Percentiles rank a stretch among this genome's conserved stretches.
phyloP scores from a whole-genome alignment of 2,113 vertebrate genomes.

The Mustelus asterias region DNA sequence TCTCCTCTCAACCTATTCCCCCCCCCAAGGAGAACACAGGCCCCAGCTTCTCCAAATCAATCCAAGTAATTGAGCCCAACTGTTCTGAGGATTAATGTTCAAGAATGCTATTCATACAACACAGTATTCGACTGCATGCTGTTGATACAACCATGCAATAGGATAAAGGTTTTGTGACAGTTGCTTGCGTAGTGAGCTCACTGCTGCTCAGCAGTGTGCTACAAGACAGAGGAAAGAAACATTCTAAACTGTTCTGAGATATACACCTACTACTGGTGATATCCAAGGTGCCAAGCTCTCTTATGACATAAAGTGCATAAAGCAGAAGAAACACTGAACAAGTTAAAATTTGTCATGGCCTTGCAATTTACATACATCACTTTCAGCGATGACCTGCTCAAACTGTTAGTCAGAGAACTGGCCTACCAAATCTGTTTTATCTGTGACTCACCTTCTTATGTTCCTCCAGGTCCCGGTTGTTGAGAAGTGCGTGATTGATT shows the following conservation, averaged over 20 bases:
- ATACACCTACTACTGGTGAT: neutral
- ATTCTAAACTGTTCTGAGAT: neutral
- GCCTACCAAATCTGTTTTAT: neutral
- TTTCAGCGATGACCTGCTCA: neutral
- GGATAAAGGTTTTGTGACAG: neutral
- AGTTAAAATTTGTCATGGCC: neutral
- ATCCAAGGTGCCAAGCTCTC: no score
- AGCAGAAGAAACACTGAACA: neutral
- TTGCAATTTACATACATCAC: neutral
- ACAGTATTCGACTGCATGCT: neutral
- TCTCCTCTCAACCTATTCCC: neutral
- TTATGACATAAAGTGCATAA: neutral
- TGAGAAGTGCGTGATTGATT: slow-evolving; percentile 95
- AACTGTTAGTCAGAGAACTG: neutral
- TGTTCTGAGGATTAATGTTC: neutral
- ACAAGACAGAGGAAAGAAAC: neutral
- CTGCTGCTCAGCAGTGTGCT: neutral
- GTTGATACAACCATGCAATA: neutral
- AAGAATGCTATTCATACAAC: neutral
- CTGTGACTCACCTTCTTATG: slow-evolving; percentile 68
- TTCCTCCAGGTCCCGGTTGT: slow-evolving; percentile 83
- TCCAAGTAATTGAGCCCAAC: neutral
- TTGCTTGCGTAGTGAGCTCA: neutral
- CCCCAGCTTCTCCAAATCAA: neutral
- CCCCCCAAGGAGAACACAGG: neutral